Percentiles rank a stretch among this genome's conserved stretches.
These are phyloP conservation scores for Artemisiospiza belli DNA, from an alignment of 2,113 vertebrate species.

Conservation along the genomic window DNA sequence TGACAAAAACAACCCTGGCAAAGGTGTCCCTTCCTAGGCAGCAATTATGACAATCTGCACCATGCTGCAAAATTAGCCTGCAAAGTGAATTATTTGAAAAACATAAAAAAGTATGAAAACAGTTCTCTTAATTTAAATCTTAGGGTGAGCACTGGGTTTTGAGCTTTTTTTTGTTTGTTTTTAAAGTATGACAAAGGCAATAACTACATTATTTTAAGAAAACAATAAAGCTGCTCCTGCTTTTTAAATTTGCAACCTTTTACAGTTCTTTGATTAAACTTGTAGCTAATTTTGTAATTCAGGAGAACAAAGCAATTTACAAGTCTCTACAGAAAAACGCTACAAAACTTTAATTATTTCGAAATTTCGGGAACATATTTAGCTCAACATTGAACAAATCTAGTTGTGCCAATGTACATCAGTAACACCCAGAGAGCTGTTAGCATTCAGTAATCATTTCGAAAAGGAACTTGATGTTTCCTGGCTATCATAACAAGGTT, in stretches of 20 bases:
- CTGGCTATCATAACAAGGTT: not conserved
- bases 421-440: not conserved
- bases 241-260: not conserved
- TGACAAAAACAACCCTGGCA: not conserved
- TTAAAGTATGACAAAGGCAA: not conserved
- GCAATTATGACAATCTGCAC: not conserved
- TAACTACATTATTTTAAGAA: not conserved
- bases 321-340: not conserved
- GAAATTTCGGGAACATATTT: not conserved
- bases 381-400: not conserved
- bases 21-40: not conserved
- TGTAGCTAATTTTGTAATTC: not conserved
- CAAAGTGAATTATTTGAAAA: not conserved
- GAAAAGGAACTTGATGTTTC: not conserved
- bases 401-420: not conserved
- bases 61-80: not conserved
- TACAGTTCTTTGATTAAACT: not conserved
- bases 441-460: not conserved
- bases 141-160: not conserved
- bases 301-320: not conserved
- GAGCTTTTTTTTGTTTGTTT: not conserved
- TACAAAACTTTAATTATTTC: constrained; percentile 19
- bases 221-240: not conserved
- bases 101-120: not conserved
- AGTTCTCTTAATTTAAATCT: not conserved